Conservation (phyloP, 2,888 invertebrate genomes). For the Thecocarcelia acutangulata region DNA sequence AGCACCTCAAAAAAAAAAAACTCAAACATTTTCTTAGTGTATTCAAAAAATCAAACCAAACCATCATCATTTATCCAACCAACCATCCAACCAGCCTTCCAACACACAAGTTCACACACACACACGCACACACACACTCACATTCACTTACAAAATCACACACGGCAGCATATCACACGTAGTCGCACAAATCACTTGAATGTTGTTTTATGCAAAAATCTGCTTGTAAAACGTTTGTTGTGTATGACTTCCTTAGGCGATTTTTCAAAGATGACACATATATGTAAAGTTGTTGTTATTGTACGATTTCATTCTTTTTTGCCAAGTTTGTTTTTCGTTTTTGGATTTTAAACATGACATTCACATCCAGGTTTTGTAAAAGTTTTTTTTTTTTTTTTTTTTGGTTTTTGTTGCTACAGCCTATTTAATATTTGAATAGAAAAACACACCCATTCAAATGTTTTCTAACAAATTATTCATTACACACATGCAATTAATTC, state of each 20-base stretch:
- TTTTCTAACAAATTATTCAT: slow-evolving; percentile 62
- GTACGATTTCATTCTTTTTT: not conserved
- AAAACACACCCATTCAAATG: slow-evolving; percentile 34
- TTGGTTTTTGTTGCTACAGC: slow-evolving; percentile 2
- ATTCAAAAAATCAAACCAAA: slow-evolving; percentile 14
- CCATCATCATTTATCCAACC: not conserved
- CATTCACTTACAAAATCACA: not conserved
- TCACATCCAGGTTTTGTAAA: slow-evolving; percentile 46
- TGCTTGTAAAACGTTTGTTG: slow-evolving; percentile 59
- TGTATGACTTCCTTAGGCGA: slow-evolving; percentile 68
- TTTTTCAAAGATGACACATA: slow-evolving; percentile 69
- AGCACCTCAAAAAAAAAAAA: no score
- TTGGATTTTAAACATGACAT: slow-evolving; percentile 58
- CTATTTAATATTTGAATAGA: slow-evolving; percentile 29
- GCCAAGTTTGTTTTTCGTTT: slow-evolving; percentile 2
- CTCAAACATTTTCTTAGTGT: slow-evolving; percentile 17
- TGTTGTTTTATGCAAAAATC: slow-evolving; percentile 67
- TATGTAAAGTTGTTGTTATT: slow-evolving; percentile 25
- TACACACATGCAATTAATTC: slow-evolving; percentile 60
- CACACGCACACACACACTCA: not conserved
- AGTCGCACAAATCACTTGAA: slow-evolving; percentile 56
- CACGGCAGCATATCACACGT: slow-evolving; percentile 46
- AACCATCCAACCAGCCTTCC: slow-evolving; percentile 4
- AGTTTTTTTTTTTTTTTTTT: slow-evolving; percentile 18
- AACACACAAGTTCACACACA: not conserved